Conservation (phyloP, 2,888 invertebrate genomes). For the Siphonodentalium dalli region DNA sequence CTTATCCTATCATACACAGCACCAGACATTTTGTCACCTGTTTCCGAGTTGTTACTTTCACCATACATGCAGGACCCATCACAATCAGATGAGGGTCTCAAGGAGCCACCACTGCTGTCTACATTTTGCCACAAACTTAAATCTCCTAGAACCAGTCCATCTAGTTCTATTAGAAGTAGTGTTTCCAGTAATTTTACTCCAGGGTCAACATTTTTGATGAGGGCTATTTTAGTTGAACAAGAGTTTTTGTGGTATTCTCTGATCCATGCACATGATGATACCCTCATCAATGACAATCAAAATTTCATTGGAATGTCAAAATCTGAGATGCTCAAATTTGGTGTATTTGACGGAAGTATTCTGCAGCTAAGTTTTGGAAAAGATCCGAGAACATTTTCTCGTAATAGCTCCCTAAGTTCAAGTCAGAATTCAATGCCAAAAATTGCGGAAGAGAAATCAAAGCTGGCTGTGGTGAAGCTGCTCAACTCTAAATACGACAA, state of each 20-base stretch:
- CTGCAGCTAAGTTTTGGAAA: constrained; percentile 38
- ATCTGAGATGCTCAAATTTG: constrained; percentile 43
- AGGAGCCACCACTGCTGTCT: no score
- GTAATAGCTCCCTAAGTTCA: constrained; percentile 13
- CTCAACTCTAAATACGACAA: constrained; percentile 36
- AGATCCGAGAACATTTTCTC: constrained; percentile 11
- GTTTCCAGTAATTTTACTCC: no score
- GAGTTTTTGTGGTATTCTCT: constrained; percentile 43
- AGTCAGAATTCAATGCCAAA: constrained; percentile 1
- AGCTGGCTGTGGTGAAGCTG: constrained; percentile 45
- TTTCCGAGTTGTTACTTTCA: no score
- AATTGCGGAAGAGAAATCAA: constrained; percentile 21
- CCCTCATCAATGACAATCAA: constrained; percentile 43
- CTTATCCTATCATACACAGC: constrained; percentile 42
- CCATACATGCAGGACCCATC: no score
- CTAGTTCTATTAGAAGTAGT: no score
- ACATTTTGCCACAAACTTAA: no score
- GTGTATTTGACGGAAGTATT: constrained; percentile 50
- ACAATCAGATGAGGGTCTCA: no score
- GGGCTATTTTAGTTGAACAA: constrained; percentile 41
- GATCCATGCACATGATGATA: constrained; percentile 37
- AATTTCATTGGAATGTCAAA: constrained; percentile 50
- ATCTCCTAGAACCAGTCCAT: no score
- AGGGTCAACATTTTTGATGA: no score
- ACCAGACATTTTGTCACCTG: no score